Conservation (phyloP, 2,113 vertebrate genomes). For the Psilopsiagon aymara region DNA sequence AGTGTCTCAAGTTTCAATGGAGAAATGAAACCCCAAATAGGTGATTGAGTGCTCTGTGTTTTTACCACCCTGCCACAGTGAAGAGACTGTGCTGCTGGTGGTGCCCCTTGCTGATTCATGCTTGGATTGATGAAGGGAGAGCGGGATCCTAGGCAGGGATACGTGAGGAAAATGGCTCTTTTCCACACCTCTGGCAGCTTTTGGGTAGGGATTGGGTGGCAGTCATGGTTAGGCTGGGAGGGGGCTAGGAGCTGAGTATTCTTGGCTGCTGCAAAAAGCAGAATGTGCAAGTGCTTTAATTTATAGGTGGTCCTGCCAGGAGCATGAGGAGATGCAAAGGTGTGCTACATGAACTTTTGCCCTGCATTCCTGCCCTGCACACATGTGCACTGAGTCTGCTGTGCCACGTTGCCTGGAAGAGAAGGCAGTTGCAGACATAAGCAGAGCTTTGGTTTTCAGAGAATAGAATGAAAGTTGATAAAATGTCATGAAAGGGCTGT, state of each 20-base stretch:
- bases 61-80: not conserved
- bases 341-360: not conserved
- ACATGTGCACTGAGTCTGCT: not conserved
- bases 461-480: not conserved
- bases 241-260: not conserved
- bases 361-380: rapidly evolving
- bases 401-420: not conserved
- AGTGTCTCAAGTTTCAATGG: not conserved
- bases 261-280: not conserved
- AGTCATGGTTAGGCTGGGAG: not conserved
- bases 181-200: not conserved
- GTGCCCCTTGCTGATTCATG: not conserved
- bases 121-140: not conserved
- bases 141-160: not conserved
- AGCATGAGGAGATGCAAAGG: not conserved
- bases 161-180: not conserved
- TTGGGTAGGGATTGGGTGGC: not conserved
- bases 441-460: not conserved
- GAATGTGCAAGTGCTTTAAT: not conserved
- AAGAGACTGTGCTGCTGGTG: not conserved
- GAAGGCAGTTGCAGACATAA: not conserved
- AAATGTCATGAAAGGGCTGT: not conserved
- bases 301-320: not conserved
- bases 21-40: not conserved
- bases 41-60: not conserved